phyloP scores from a whole-genome alignment of 2,113 vertebrate genomes.

The Corydoras maculifer region DNA sequence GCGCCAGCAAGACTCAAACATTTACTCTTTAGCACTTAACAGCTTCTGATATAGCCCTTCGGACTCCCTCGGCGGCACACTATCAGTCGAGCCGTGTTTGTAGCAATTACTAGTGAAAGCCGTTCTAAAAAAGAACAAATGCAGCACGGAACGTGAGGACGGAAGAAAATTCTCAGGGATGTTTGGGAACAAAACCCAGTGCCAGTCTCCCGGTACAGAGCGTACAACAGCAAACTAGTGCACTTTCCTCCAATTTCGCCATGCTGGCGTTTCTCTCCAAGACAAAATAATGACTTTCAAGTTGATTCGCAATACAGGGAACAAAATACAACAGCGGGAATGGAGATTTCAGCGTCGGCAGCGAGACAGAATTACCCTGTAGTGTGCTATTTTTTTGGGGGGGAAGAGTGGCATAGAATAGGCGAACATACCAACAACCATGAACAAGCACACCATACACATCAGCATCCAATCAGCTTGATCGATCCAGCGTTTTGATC shows the following conservation, averaged over 20 bases:
- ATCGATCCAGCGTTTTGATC: no score
- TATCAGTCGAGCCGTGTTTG: constrained; percentile 26
- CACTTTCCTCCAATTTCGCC: background rate
- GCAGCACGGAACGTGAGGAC: no score
- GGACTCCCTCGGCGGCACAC: constrained; percentile 4
- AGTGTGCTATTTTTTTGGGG: no score
- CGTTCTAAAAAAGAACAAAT: constrained; percentile 15
- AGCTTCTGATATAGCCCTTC: constrained; percentile 22
- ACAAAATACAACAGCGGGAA: constrained; percentile 8
- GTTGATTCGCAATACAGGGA: background rate
- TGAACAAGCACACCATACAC: no score
- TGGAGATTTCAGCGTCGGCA: no score
- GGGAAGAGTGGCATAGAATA: no score
- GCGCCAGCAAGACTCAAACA: constrained; percentile 10
- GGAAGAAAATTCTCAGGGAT: background rate
- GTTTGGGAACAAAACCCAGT: background rate
- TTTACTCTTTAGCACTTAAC: constrained; percentile 17
- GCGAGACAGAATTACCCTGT: no score
- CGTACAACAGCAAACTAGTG: background rate
- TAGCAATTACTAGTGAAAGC: constrained; percentile 32
- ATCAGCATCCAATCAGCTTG: no score
- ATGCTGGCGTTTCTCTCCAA: background rate
- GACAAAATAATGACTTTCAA: constrained; percentile 2
- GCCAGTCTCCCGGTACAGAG: background rate
- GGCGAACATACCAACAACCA: no score